phyloP scores from a whole-genome alignment of 2,113 vertebrate genomes.

The Uria aalge region DNA sequence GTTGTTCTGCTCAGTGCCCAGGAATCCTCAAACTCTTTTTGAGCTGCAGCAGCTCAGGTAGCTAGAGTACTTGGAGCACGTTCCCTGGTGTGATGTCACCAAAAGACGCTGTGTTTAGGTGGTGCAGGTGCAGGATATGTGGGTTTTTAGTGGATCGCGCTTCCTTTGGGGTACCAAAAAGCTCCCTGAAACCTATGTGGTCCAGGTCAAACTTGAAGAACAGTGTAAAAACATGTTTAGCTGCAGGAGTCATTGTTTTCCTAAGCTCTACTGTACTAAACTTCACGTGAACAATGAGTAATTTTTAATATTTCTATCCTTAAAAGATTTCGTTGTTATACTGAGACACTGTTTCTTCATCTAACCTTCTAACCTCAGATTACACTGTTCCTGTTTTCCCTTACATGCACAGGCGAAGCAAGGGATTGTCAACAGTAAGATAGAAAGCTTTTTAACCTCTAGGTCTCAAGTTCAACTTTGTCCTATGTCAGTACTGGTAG shows the following conservation, averaged over 20 bases:
- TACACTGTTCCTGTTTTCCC: background rate
- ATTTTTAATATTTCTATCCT: background rate
- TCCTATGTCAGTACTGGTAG: background rate
- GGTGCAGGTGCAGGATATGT: rapidly evolving
- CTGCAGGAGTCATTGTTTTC: background rate
- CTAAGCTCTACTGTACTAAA: background rate
- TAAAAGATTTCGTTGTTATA: background rate
- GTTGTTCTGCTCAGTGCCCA: background rate
- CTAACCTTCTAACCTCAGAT: background rate
- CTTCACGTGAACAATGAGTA: background rate
- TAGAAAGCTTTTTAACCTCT: background rate
- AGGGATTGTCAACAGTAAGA: background rate
- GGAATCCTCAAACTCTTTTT: background rate
- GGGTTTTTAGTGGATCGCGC: rapidly evolving
- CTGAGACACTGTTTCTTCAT: background rate
- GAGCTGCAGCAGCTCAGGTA: background rate
- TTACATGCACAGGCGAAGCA: background rate
- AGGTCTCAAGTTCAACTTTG: background rate
- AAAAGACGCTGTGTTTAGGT: background rate
- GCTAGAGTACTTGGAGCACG: background rate
- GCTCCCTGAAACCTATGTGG: background rate
- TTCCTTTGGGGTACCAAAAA: background rate
- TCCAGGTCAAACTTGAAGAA: background rate
- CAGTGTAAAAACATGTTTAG: background rate
- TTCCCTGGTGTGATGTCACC: background rate